A percentile compares a stretch with the other conserved stretches of the same genome.
phyloP scores from a whole-genome alignment of 2,888 invertebrate species.

The Scelioninae gen. 2 region DNA sequence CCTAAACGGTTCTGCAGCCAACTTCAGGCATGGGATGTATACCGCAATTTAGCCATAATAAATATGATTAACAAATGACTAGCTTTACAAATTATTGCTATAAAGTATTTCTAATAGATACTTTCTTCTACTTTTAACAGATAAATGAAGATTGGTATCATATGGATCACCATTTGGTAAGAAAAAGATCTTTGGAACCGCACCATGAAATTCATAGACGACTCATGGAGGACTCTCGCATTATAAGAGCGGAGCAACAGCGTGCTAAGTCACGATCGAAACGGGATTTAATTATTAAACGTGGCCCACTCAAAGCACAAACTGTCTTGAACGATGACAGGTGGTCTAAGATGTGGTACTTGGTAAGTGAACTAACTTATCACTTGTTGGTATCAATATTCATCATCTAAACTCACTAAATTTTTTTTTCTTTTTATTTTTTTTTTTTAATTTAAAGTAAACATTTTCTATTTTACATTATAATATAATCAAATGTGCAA shows the following conservation, averaged over 20 bases:
- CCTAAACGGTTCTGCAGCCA: too few species aligned
- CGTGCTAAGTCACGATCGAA: constrained; percentile 86
- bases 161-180: constrained; percentile 87
- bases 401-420: too few species aligned
- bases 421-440: too few species aligned
- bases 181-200: constrained; percentile 85
- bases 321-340: constrained; percentile 87
- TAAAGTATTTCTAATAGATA: too few species aligned
- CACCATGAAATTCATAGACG: constrained; percentile 83
- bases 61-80: too few species aligned
- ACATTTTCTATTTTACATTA: too few species aligned
- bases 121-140: constrained; percentile 76
- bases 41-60: too few species aligned
- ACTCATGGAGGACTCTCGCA: constrained; percentile 84
- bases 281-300: constrained; percentile 81
- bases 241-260: constrained; percentile 91
- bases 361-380: constrained; percentile 82
- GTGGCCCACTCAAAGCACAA: constrained; percentile 65
- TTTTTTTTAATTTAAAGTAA: too few species aligned
- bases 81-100: too few species aligned
- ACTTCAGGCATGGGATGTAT: too few species aligned
- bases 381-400: constrained; percentile 23
- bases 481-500: too few species aligned
- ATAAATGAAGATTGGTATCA: constrained; percentile 92
- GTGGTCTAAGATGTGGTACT: constrained; percentile 98